These are phyloP conservation scores for Ceratina calcarata DNA, from an alignment of 1,140 invertebrate genomes.

Conservation along the genomic window DNA sequence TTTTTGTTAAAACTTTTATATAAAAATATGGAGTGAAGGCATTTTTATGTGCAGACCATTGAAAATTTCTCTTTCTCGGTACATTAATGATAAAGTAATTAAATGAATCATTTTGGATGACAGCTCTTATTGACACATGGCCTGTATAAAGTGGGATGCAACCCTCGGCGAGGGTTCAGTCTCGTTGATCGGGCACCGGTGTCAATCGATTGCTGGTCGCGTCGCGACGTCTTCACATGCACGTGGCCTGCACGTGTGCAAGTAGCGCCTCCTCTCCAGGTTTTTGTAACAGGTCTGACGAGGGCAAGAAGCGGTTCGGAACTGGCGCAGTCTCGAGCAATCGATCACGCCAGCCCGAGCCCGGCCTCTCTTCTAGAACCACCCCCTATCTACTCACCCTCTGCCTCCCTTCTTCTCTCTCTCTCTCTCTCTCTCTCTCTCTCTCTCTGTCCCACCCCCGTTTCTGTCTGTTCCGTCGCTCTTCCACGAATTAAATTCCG, in stretches of 20 bases:
- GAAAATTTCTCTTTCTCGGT: no score
- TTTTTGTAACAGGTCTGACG: slow-evolving; percentile 39
- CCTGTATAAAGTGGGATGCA: neutral
- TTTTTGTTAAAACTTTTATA: no score
- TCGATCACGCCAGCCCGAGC: slow-evolving; percentile 26
- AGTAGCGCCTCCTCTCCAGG: slow-evolving; percentile 18
- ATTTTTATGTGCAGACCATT: no score
- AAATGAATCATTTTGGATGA: no score
- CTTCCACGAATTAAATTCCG: slow-evolving; percentile 39
- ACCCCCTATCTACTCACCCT: no score
- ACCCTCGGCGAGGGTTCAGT: neutral
- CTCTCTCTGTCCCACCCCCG: neutral
- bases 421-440: neutral
- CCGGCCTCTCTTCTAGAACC: neutral
- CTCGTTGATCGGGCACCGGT: slow-evolving; percentile 27
- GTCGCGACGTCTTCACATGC: slow-evolving; percentile 35
- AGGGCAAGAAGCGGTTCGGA: slow-evolving; percentile 44
- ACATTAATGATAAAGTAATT: no score
- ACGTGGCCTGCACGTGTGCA: slow-evolving; percentile 27
- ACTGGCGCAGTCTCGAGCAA: slow-evolving; percentile 45
- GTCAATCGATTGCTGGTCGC: slow-evolving; percentile 27
- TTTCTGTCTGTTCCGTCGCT: slow-evolving; percentile 2
- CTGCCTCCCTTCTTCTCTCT: neutral
- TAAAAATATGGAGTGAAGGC: no score
- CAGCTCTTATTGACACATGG: no score